These are phyloP conservation scores for Gari tellinella DNA, from an alignment of 2,888 invertebrate species.

Conservation along the genomic window DNA sequence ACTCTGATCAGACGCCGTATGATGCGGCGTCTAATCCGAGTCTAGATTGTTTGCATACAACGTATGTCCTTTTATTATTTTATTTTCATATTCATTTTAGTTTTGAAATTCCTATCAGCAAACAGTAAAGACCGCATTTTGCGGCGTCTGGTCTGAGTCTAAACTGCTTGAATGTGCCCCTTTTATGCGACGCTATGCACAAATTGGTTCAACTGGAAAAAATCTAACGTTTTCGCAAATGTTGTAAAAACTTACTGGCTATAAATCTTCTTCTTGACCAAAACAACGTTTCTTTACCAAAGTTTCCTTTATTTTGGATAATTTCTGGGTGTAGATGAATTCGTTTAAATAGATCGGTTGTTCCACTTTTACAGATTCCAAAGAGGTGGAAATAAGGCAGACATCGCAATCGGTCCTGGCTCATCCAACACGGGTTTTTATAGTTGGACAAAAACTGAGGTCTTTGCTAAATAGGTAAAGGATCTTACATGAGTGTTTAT, in stretches of 20 bases:
- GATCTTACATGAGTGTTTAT: not conserved
- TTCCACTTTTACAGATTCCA: constrained; percentile 47
- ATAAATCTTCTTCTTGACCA: constrained; percentile 17
- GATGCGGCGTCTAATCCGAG: too few species aligned
- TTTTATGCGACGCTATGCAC: too few species aligned
- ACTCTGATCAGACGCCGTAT: too few species aligned
- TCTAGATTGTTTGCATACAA: too few species aligned
- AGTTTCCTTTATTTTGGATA: constrained; percentile 37
- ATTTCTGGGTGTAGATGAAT: constrained; percentile 39
- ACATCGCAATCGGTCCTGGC: constrained; percentile 13
- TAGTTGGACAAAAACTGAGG: constrained; percentile 21
- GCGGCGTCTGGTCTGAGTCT: too few species aligned
- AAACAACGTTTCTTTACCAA: constrained; percentile 43
- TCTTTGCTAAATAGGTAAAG: constrained; percentile 3
- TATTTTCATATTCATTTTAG: too few species aligned
- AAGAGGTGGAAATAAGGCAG: constrained; percentile 45
- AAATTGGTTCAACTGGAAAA: too few species aligned
- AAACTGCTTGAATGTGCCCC: too few species aligned
- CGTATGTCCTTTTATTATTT: too few species aligned
- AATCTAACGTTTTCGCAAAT: too few species aligned
- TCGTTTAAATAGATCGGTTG: constrained; percentile 37
- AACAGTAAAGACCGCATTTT: too few species aligned
- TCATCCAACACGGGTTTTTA: constrained; percentile 47
- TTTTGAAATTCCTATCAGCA: too few species aligned
- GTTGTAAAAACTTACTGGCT: constrained; percentile 15